Evolutionary conservation across 2,888 invertebrate species (phyloP), one percentile per base, ranked within the genome.

Genomic region (Oxyteleia sp.): DNA sequence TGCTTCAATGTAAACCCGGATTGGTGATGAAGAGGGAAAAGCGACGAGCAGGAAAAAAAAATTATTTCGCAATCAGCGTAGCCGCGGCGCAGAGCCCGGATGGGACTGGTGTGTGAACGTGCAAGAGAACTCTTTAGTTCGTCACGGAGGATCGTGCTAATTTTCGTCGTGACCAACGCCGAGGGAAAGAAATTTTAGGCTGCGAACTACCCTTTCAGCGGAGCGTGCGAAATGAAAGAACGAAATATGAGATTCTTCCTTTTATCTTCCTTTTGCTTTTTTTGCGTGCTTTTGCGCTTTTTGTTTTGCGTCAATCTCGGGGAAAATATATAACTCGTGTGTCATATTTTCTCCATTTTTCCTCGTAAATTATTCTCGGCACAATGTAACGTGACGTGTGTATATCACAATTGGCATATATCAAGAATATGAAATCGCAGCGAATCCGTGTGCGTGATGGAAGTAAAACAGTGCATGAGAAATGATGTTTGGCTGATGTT

Each of bases 351-450:
- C 47, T 57, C 16, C 26, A 18, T 41, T 72, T 72, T 61, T 51
- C 41, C 18, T 51, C 38, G 61, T 72, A 61, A 72, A 72, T 72
- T 47, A 71, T 45, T 55, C 53, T 0, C 32, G 20, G 10, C n/a
- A 18, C 68, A 16, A 26, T 55, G 26, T 15, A 38, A 49, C 38
- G n/a, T 49, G 47, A 38, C 23, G 57, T 35, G 5, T 51, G 64
- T 71, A 32, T n/a, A 59, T 71, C 69, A 71, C 57, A 59, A 71
- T 71, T 57, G 57, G 35, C 69, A 59, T 23, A 38, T 32, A 59
- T 59, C 47, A 35, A 49, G 8, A 51, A 66, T 53, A 29, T 53
- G n/a, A 23, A 32, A 64, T 29, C 4, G 26, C 20, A 43, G 29
- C 29, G 51, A 51, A 29, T 11, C 1, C 1, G 45, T 16, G 18